Base-by-base conservation (phyloP, 2,888 invertebrate genomes). In the Andrena flavipes region DNA sequence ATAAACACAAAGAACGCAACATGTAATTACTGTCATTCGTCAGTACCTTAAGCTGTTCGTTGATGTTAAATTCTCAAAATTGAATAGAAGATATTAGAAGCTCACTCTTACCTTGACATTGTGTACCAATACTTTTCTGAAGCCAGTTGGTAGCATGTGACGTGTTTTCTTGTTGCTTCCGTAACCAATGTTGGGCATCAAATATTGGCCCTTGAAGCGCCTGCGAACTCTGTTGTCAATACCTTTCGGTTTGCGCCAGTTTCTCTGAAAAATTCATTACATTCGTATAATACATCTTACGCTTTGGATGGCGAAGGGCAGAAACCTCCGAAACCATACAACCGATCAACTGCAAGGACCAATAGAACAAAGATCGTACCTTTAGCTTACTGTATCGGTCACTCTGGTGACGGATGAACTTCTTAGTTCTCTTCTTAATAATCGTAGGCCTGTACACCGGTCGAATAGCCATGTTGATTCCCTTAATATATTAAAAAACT, bases 231-330 rank as follows among this genome's bases (percentile, higher is more conserved):
- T 97, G 97, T 99, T 99, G 95, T 99, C 99, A 95, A 99, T 99
- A 98, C 99, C 99, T 95, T 99, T 99, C 26, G 99, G 99, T 95
- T 99, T 99, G 94, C 99, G 97, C 99, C 99, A 99, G 96, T 98
- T 99, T 90, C 97, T 96, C 98, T 98, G 30, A 76, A 84, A 77
- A 71, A 67, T 63, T 67, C n/a, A 54, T 76, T 69, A 20, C 13
- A 13, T 56, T 20, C 26, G 5, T 23, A 42, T 20, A 42, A 70
- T 8, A 4, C 6, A 30, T 65, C 6, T 20, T n/a, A 54, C 5
- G 20, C 26, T 29, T 16, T 20, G 8, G 8, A 1, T 33, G 30
- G 2, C 0, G 2, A 30, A 13, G 10, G 60, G 6, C 10, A 35
- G 16, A 4, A 49, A 0, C 7, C 5, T n/a, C 23, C 2, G 4